These are phyloP conservation scores for Rhineura floridana DNA, from an alignment of 2,113 vertebrate species.

Conservation along the genomic window DNA sequence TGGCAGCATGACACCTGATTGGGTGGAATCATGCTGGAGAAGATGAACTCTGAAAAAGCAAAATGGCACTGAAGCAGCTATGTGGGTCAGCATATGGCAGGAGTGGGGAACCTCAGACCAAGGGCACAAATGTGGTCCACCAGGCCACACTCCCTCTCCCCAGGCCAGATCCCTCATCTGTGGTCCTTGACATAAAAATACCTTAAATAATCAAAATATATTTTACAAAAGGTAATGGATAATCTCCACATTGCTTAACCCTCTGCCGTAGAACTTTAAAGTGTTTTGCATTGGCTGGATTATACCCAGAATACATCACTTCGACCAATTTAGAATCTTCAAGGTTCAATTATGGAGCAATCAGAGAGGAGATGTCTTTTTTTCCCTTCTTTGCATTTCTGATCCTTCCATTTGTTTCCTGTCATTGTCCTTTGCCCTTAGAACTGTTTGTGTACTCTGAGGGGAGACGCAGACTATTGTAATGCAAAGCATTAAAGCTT, in stretches of 20 bases:
- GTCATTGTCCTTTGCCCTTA: constrained; percentile 42
- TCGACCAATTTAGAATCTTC: neutral
- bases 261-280: neutral
- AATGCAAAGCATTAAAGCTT: constrained; percentile 61
- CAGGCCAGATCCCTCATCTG: too few species aligned
- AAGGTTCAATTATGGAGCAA: neutral
- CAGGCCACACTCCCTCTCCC: too few species aligned
- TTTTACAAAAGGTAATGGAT: too few species aligned
- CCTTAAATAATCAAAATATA: too few species aligned
- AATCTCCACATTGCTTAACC: too few species aligned
- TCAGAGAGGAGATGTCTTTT: constrained; percentile 19
- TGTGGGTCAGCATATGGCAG: too few species aligned
- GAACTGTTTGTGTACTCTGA: constrained; percentile 57
- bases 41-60: neutral
- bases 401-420: constrained; percentile 55
- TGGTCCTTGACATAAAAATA: too few species aligned
- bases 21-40: neutral
- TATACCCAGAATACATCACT: neutral
- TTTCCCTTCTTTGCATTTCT: constrained; percentile 44
- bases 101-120: too few species aligned
- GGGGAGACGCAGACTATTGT: constrained; percentile 54
- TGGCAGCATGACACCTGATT: neutral
- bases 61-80: neutral
- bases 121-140: too few species aligned
- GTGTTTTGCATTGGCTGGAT: too few species aligned